Conservation (phyloP, 2,797 vertebrate species). For the Chiloscyllium punctatum region DNA sequence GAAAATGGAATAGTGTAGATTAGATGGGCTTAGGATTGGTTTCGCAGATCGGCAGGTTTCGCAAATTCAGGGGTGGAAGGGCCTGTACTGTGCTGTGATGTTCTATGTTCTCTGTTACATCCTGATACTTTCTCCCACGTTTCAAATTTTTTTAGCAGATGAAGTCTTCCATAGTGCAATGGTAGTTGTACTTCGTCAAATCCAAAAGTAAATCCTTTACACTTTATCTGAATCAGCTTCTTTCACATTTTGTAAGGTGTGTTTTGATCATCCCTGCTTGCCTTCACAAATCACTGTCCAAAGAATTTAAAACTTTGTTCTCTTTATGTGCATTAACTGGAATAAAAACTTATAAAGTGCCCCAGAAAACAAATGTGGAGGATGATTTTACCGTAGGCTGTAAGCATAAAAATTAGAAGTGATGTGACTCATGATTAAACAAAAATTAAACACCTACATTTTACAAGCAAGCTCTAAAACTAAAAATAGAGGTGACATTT, state of each 20-base stretch:
- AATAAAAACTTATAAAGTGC: background rate
- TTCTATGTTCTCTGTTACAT: background rate
- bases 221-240: background rate
- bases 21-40: too few species aligned
- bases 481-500: slow-evolving; percentile 2
- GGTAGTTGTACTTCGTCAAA: background rate
- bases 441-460: background rate
- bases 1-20: too few species aligned
- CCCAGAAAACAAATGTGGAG: background rate
- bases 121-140: background rate
- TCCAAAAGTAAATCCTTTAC: background rate
- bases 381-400: background rate
- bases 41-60: too few species aligned
- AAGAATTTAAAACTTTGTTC: background rate
- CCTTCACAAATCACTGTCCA: background rate
- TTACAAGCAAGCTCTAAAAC: background rate
- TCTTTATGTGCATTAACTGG: background rate
- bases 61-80: too few species aligned
- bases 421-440: background rate
- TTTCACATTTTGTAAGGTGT: background rate
- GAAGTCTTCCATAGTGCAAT: background rate
- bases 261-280: background rate
- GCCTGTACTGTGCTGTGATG: too few species aligned
- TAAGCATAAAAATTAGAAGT: background rate
- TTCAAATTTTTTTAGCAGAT: background rate